These are phyloP conservation scores for Pachydiplax longipennis DNA, from an alignment of 2,888 invertebrate species.

Conservation along the genomic window DNA sequence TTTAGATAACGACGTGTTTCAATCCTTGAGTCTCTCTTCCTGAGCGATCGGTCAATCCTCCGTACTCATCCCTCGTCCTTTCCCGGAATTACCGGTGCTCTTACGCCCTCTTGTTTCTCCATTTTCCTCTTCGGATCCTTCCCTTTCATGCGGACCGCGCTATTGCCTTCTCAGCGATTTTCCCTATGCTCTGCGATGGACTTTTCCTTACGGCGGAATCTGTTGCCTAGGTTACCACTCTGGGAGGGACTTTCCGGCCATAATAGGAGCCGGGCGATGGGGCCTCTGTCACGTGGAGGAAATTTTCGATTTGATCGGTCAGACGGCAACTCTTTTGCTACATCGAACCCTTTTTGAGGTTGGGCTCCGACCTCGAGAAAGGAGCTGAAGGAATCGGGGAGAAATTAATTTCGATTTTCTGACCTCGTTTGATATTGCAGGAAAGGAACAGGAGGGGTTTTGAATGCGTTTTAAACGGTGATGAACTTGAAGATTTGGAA, in stretches of 20 bases:
- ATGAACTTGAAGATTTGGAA: neutral
- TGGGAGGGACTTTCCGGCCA: neutral
- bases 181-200: neutral
- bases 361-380: neutral
- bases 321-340: neutral
- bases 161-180: neutral
- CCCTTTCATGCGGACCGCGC: neutral
- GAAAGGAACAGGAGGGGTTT: neutral
- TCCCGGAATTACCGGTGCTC: neutral
- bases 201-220: neutral
- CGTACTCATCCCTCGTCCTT: neutral
- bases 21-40: no score
- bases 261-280: neutral
- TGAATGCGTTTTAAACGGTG: neutral
- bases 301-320: neutral
- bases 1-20: no score
- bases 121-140: neutral
- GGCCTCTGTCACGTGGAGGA: neutral
- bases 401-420: neutral
- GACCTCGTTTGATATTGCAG: neutral
- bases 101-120: neutral
- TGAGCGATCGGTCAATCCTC: neutral
- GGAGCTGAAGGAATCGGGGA: neutral
- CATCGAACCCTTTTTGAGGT: neutral
- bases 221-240: neutral